Percentiles rank a stretch among this genome's conserved stretches.
Evolutionary conservation across 1,140 invertebrate genomes (phyloP).

Genomic region (Zelostemma sp.): DNA sequence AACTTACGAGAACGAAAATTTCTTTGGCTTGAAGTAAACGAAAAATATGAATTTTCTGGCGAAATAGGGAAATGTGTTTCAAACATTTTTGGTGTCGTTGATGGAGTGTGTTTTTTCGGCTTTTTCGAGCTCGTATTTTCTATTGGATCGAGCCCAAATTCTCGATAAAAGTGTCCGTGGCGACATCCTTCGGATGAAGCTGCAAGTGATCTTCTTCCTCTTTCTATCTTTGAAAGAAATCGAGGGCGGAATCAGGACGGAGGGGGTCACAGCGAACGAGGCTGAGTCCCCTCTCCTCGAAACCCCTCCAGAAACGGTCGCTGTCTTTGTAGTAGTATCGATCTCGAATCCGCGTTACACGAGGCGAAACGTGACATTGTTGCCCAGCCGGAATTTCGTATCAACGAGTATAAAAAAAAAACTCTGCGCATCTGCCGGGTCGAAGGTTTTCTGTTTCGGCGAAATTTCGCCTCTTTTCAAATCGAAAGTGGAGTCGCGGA

Average conservation of each 20-base stretch:
- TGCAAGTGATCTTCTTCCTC: constrained; percentile 49
- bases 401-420: constrained; percentile 8
- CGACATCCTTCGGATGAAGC: constrained; percentile 60
- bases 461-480: constrained; percentile 12
- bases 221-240: constrained; percentile 24
- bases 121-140: too few relatives aligned
- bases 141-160: too few relatives aligned
- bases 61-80: too few relatives aligned
- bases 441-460: constrained; percentile 18
- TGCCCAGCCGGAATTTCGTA: constrained; percentile 14
- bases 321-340: constrained; percentile 57
- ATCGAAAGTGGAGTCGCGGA: too few relatives aligned
- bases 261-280: constrained; percentile 55
- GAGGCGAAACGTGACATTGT: constrained; percentile 47
- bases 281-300: constrained; percentile 51
- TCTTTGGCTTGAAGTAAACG: too few relatives aligned
- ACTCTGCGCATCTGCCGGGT: constrained; percentile 14
- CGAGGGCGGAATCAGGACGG: constrained; percentile 46
- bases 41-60: too few relatives aligned
- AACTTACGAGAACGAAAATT: too few relatives aligned
- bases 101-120: too few relatives aligned
- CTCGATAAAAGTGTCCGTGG: constrained; percentile 43
- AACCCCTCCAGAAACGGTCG: constrained; percentile 51
- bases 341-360: constrained; percentile 61
- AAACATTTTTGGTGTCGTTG: too few relatives aligned